Conservation (phyloP, 2,113 vertebrate genomes). For the Hystrix brachyura region DNA sequence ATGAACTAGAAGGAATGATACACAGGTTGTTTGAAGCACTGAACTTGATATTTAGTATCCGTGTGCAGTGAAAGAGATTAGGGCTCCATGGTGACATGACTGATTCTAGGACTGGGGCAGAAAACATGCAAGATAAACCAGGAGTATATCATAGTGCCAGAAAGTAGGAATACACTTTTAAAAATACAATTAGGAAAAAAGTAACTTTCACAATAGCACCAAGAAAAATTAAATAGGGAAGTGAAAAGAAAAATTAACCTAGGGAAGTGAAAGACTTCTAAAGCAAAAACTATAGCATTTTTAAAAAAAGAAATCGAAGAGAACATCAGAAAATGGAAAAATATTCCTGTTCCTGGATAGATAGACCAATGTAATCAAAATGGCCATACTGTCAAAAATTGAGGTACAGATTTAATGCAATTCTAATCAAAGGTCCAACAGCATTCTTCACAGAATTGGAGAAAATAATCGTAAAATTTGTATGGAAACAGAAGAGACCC, state of each 20-base stretch:
- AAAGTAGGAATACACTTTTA: background rate
- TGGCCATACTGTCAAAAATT: background rate
- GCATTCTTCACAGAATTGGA: background rate
- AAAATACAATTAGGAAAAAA: background rate
- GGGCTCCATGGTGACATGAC: background rate
- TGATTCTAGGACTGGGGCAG: background rate
- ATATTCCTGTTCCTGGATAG: background rate
- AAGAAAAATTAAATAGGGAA: background rate
- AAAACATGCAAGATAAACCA: background rate
- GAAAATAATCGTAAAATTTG: background rate
- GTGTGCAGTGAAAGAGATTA: background rate
- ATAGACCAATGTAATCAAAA: background rate
- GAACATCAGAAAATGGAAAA: background rate
- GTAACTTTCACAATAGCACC: background rate
- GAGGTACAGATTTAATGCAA: background rate
- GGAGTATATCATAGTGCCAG: background rate
- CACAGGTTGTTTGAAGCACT: background rate
- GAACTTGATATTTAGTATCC: background rate
- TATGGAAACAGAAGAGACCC: background rate
- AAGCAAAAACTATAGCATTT: background rate
- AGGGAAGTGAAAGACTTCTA: background rate
- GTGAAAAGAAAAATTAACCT: background rate
- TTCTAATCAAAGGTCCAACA: background rate
- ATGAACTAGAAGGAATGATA: background rate
- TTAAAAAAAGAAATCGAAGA: background rate